These are phyloP conservation scores for Neosalanx taihuensis DNA, from an alignment of 2,797 vertebrate species.

Conservation along the genomic window DNA sequence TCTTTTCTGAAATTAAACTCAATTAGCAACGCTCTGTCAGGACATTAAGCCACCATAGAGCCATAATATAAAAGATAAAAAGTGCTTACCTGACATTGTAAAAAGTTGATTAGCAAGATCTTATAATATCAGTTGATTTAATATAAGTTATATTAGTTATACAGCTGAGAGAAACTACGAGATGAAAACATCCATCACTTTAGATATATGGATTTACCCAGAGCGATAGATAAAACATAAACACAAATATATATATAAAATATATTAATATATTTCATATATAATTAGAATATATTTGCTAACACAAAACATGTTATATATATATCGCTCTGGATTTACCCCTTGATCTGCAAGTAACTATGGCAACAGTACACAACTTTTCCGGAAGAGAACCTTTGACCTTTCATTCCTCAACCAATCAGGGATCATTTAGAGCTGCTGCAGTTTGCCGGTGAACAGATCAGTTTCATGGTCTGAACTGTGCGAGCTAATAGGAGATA, in stretches of 20 bases:
- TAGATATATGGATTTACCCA: too few relatives aligned
- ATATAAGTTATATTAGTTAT: not conserved
- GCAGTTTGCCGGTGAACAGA: constrained; percentile 34
- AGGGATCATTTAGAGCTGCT: constrained; percentile 14
- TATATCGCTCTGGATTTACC: not conserved
- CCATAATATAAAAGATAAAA: too few relatives aligned
- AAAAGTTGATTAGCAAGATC: not conserved
- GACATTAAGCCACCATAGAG: not conserved
- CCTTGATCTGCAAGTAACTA: constrained; percentile 32
- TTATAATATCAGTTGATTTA: too few relatives aligned
- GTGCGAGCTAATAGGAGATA: not conserved
- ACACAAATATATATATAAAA: too few relatives aligned
- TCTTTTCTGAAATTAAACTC: constrained; percentile 51
- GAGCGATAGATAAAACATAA: too few relatives aligned
- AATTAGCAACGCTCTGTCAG: not conserved
- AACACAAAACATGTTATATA: not conserved
- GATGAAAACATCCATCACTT: too few relatives aligned
- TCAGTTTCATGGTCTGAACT: not conserved
- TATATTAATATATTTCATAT: not conserved
- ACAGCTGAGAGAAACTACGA: not conserved
- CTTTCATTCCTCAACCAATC: constrained; percentile 52
- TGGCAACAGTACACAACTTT: constrained; percentile 32
- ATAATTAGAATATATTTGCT: not conserved
- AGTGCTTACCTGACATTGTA: constrained; percentile 3
- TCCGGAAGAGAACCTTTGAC: constrained; percentile 60